A percentile compares a stretch with the other conserved stretches of the same genome.
Conservation (phyloP, 2,797 vertebrate genomes). For the Sphenodon punctatus region DNA sequence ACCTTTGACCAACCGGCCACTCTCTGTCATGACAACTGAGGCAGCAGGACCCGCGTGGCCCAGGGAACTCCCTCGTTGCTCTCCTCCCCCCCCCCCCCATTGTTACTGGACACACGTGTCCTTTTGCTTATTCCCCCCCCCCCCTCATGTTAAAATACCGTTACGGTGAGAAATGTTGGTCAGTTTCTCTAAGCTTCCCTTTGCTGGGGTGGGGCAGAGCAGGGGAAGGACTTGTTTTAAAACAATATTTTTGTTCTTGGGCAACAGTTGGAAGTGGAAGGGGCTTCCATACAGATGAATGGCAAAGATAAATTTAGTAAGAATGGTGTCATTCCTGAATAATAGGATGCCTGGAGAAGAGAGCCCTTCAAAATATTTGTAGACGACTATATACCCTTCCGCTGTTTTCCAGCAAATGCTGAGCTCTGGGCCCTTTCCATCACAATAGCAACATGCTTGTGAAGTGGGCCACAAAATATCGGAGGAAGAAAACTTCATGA, state of each 20-base stretch:
- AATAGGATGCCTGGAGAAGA: constrained; percentile 29
- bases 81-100: constrained; percentile 5
- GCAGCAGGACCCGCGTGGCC: constrained; percentile 66
- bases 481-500: neutral
- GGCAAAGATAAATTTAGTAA: constrained; percentile 35
- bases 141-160: constrained; percentile 58
- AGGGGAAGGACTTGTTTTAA: constrained; percentile 45
- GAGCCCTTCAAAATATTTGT: constrained; percentile 17
- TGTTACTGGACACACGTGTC: constrained; percentile 72
- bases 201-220: neutral
- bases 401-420: constrained; percentile 3
- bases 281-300: constrained; percentile 56
- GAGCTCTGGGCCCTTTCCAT: constrained; percentile 26
- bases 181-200: constrained; percentile 59
- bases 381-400: constrained; percentile 11
- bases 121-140: constrained; percentile 52
- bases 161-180: constrained; percentile 78
- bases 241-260: constrained; percentile 16
- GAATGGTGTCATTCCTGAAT: constrained; percentile 3
- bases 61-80: constrained; percentile 73
- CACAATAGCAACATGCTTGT: constrained; percentile 10
- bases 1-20: constrained; percentile 79
- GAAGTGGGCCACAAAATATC: neutral
- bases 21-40: constrained; percentile 76
- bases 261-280: constrained; percentile 48